A percentile compares a stretch with the other conserved stretches of the same genome.
phyloP scores from a whole-genome alignment of 2,113 vertebrate genomes.

The Pseudorectes ferrugineus region DNA sequence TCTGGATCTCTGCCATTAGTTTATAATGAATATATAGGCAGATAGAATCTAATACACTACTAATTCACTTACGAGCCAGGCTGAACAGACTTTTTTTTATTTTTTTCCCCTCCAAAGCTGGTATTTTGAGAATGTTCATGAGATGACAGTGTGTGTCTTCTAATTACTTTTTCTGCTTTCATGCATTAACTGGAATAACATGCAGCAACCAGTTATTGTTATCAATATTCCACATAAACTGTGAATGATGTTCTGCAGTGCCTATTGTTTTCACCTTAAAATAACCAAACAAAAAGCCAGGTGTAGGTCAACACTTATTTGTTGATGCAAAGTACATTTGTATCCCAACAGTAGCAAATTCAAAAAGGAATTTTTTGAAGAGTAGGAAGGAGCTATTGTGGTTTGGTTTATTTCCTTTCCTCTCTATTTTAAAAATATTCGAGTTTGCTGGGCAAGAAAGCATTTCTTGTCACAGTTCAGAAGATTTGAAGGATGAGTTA shows the following conservation, averaged over 20 bases:
- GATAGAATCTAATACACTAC: constrained; percentile 10
- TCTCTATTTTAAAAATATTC: neutral
- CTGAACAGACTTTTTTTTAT: neutral
- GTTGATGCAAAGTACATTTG: neutral
- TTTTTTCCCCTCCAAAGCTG: neutral
- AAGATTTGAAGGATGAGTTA: neutral
- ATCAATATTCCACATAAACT: neutral
- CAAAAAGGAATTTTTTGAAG: neutral
- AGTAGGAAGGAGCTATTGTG: neutral
- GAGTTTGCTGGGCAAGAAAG: neutral
- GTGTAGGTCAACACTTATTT: neutral
- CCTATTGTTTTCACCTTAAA: neutral
- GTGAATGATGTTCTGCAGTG: neutral
- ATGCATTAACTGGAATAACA: neutral
- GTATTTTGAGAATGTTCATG: neutral
- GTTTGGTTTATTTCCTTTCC: neutral
- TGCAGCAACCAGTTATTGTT: neutral
- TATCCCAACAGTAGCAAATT: neutral
- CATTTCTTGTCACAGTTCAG: neutral
- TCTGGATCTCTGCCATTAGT: constrained; percentile 44
- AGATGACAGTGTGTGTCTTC: neutral
- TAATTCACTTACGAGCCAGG: neutral
- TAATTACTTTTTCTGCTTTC: neutral
- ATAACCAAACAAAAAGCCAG: neutral
- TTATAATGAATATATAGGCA: constrained; percentile 37